phyloP scores from a whole-genome alignment of 1,140 invertebrate species.

The Schlechtendalia chinensis region DNA sequence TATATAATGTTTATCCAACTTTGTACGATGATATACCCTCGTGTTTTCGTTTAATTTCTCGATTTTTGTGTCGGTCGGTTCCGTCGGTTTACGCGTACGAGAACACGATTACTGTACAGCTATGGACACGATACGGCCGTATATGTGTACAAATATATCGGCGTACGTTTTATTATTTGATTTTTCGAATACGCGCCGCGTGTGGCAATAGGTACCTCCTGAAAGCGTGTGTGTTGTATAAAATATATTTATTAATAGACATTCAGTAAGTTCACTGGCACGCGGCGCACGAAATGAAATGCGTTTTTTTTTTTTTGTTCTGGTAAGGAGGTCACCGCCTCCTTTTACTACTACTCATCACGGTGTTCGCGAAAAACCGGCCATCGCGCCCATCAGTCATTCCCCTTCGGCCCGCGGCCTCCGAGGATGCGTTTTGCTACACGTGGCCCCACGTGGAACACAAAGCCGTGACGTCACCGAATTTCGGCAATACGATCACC shows the following conservation, averaged over 20 bases:
- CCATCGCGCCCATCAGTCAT: constrained; percentile 41
- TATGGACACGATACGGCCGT: too few relatives aligned
- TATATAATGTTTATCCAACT: too few relatives aligned
- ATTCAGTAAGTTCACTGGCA: constrained; percentile 29
- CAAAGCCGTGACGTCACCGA: constrained; percentile 45
- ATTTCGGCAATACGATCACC: constrained; percentile 45
- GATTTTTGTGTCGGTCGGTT: too few relatives aligned
- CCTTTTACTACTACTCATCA: constrained; percentile 31
- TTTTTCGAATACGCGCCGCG: not conserved
- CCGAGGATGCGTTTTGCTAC: constrained; percentile 25
- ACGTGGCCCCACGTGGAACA: constrained; percentile 49
- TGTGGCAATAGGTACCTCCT: not conserved
- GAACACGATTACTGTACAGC: too few relatives aligned
- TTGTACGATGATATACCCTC: too few relatives aligned
- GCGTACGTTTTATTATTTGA: too few relatives aligned
- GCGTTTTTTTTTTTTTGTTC: not conserved
- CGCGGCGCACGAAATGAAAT: not conserved
- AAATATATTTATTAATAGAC: not conserved
- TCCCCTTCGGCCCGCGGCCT: not conserved
- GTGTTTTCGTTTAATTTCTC: too few relatives aligned
- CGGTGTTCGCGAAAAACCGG: constrained; percentile 46
- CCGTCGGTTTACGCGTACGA: too few relatives aligned
- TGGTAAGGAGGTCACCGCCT: constrained; percentile 36
- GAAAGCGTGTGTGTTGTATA: not conserved
- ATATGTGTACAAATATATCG: too few relatives aligned